Conservation (phyloP, 2,797 vertebrate species). For the Falco naumanni region DNA sequence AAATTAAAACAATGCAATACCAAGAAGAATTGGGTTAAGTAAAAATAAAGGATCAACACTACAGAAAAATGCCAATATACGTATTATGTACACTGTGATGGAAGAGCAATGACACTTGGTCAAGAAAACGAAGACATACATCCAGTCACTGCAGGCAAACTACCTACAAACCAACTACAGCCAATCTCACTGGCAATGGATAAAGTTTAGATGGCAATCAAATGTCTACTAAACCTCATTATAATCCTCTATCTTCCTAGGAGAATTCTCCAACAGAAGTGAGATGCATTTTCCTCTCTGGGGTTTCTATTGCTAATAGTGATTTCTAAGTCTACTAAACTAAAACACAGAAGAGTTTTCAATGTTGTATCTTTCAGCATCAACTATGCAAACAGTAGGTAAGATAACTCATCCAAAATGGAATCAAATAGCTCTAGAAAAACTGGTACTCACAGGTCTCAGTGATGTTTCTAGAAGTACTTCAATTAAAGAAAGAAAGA, state of each 20-base stretch:
- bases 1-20: background rate
- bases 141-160: background rate
- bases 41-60: background rate
- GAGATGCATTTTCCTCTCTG: background rate
- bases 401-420: background rate
- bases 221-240: background rate
- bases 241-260: background rate
- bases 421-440: background rate
- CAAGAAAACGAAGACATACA: background rate
- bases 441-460: background rate
- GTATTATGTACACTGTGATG: rapidly evolving
- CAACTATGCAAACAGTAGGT: background rate
- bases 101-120: rapidly evolving
- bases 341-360: background rate
- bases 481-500: background rate
- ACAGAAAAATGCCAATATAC: background rate
- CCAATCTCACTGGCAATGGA: background rate
- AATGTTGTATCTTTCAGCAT: background rate
- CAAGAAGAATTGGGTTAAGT: background rate
- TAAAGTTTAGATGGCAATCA: background rate
- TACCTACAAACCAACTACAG: background rate
- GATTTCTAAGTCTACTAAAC: background rate
- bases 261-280: background rate
- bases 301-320: background rate
- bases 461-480: background rate